Evolutionary conservation across 2,113 vertebrate genomes (phyloP).

Genomic region (Zapornia atra): DNA sequence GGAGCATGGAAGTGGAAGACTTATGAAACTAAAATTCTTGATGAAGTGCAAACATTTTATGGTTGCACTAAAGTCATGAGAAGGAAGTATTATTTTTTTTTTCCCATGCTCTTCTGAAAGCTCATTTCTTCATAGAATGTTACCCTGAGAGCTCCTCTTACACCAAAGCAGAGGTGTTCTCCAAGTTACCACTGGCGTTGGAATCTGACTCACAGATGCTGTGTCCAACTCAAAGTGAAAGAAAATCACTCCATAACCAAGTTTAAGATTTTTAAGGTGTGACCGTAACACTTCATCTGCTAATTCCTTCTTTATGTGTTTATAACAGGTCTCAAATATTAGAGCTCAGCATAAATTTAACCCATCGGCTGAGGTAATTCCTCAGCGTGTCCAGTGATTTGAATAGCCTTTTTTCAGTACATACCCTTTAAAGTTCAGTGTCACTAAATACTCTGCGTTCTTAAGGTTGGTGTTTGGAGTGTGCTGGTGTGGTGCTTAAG

Average conservation of each 20-base stretch:
- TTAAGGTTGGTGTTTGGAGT: neutral
- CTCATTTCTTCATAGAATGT: neutral
- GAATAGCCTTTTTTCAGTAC: neutral
- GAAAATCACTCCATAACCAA: neutral
- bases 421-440: neutral
- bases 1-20: neutral
- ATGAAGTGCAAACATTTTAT: neutral
- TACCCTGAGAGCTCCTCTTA: neutral
- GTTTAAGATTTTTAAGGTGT: neutral
- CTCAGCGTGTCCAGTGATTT: neutral
- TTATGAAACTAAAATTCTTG: neutral
- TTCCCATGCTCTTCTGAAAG: neutral
- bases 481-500: neutral
- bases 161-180: neutral
- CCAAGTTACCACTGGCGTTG: neutral
- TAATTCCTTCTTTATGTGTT: neutral
- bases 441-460: neutral
- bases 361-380: neutral
- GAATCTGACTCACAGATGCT: neutral
- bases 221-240: neutral
- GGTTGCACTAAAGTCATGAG: neutral
- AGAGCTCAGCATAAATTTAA: neutral
- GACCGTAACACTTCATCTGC: neutral
- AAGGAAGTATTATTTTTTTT: neutral
- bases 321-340: neutral